A percentile compares a stretch with the other conserved stretches of the same genome.
Evolutionary conservation across 1,140 invertebrate species (phyloP).

Genomic region (Tetramorium simillimum): DNA sequence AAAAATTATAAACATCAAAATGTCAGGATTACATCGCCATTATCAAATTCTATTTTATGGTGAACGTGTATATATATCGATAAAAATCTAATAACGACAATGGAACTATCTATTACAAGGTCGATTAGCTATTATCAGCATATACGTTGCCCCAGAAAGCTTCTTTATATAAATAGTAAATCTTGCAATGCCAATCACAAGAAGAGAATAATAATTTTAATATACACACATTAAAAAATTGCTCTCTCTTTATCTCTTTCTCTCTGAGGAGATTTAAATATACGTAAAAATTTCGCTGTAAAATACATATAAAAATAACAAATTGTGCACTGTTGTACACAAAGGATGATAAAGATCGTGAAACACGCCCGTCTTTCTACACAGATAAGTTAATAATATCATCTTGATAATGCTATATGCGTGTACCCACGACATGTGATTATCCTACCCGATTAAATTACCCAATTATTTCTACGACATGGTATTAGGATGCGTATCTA

Average conservation of each 20-base stretch:
- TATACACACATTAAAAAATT: background rate
- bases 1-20: background rate
- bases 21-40: background rate
- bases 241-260: background rate
- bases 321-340: background rate
- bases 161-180: slow-evolving; percentile 14
- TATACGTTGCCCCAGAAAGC: background rate
- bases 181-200: background rate
- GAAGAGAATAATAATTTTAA: background rate
- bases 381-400: slow-evolving; percentile 27
- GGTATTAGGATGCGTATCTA: slow-evolving; percentile 21
- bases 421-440: slow-evolving; percentile 18
- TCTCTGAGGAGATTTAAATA: background rate
- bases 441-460: slow-evolving; percentile 41
- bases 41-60: background rate
- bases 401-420: slow-evolving; percentile 8
- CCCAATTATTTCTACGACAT: slow-evolving; percentile 24
- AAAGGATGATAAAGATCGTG: background rate
- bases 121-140: background rate
- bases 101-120: background rate
- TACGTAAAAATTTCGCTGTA: background rate
- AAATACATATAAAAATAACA: background rate
- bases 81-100: background rate
- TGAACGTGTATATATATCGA: background rate
- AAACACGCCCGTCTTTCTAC: background rate